phyloP scores from a whole-genome alignment of 1,140 invertebrate species.

The Eubasilissa regina region DNA sequence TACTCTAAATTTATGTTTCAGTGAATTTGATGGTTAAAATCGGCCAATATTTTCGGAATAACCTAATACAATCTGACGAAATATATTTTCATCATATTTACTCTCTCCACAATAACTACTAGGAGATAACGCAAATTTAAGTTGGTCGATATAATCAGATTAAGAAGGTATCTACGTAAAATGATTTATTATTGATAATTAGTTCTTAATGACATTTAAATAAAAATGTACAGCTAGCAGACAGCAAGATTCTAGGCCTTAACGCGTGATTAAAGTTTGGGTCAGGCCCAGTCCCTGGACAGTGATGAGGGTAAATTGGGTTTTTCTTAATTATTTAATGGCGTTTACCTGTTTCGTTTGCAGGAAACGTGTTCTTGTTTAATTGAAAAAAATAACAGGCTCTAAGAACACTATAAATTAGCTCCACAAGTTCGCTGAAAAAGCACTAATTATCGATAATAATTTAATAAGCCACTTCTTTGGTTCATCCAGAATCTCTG shows the following conservation, averaged over 20 bases:
- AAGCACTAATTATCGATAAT: too few relatives aligned
- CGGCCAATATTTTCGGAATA: too few relatives aligned
- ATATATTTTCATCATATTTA: too few relatives aligned
- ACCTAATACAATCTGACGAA: too few relatives aligned
- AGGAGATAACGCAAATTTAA: too few relatives aligned
- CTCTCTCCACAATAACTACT: too few relatives aligned
- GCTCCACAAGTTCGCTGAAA: not conserved
- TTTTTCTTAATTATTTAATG: conserved; percentile 46
- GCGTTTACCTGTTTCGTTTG: conserved; percentile 40
- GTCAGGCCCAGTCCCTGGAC: conserved; percentile 8
- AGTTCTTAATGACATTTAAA: conserved; percentile 15
- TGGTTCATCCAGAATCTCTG: too few relatives aligned
- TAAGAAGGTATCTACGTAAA: not conserved
- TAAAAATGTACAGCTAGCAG: conserved; percentile 8
- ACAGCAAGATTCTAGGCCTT: not conserved
- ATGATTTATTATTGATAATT: conserved; percentile 36
- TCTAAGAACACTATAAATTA: too few relatives aligned
- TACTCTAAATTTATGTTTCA: too few relatives aligned
- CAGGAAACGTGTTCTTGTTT: conserved; percentile 31
- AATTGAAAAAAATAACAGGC: conserved; percentile 22
- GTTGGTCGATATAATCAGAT: not conserved
- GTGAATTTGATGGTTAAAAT: too few relatives aligned
- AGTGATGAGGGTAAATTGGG: conserved; percentile 38
- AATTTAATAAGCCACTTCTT: too few relatives aligned
- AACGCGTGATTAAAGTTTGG: conserved; percentile 27